Conservation (phyloP, 2,113 vertebrate species). For the Pipra filicauda region DNA sequence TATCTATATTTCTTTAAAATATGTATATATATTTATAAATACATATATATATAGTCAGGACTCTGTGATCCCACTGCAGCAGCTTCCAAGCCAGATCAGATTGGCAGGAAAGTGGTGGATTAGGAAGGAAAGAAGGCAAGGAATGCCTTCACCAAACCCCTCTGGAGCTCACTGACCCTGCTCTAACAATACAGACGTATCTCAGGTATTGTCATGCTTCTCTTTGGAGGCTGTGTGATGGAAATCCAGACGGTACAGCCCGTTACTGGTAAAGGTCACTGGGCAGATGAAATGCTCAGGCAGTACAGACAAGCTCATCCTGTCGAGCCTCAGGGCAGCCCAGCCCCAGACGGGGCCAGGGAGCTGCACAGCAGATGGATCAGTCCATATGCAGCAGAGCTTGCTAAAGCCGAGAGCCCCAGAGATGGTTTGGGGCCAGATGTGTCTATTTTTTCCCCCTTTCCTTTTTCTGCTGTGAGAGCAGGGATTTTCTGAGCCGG, state of each 20-base stretch:
- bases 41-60: not conserved
- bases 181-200: fast-evolving
- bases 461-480: not conserved
- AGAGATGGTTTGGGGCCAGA: conserved; percentile 5
- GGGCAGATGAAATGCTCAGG: not conserved
- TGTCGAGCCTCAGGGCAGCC: not conserved
- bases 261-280: not conserved
- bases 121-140: not conserved
- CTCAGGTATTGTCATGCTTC: not conserved
- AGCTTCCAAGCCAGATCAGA: not conserved
- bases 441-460: not conserved
- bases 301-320: not conserved
- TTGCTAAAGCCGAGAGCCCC: conserved; percentile 1
- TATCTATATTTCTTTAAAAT: not conserved
- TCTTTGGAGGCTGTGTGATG: not conserved
- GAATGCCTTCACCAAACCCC: not conserved
- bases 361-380: not conserved
- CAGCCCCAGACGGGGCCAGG: not conserved
- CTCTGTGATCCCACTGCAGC: not conserved
- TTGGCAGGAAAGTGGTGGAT: not conserved
- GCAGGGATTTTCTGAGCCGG: not conserved
- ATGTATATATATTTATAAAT: not conserved
- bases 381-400: not conserved
- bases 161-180: not conserved
- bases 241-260: not conserved